A percentile compares a stretch with the other conserved stretches of the same genome.
phyloP scores from a whole-genome alignment of 2,888 invertebrate species.

The Drosophila kokeensis region DNA sequence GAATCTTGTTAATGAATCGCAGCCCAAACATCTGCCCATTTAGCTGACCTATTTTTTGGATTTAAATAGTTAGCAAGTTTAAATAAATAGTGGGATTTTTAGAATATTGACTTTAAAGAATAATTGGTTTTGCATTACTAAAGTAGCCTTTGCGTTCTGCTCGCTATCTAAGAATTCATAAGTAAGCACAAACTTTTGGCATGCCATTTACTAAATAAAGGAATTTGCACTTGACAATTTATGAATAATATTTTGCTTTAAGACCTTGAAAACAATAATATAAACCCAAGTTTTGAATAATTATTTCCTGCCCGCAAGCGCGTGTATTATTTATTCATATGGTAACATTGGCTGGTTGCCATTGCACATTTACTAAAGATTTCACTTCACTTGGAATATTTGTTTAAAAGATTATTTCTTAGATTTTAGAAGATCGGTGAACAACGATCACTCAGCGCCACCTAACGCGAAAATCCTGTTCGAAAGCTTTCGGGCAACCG shows the following conservation, averaged over 20 bases:
- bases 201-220: slow-evolving; percentile 3
- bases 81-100: slow-evolving; percentile 18
- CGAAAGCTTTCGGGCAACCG: slow-evolving; percentile 55
- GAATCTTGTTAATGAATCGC: slow-evolving; percentile 27
- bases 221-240: slow-evolving; percentile 14
- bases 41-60: slow-evolving; percentile 49
- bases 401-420: neutral
- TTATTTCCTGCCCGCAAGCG: slow-evolving; percentile 26
- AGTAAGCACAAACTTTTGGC: neutral
- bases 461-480: slow-evolving; percentile 37
- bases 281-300: slow-evolving; percentile 43
- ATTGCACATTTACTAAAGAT: neutral
- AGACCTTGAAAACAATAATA: slow-evolving; percentile 32
- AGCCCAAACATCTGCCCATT: slow-evolving; percentile 45
- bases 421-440: slow-evolving; percentile 4
- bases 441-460: slow-evolving; percentile 55
- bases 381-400: neutral
- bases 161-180: neutral
- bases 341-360: slow-evolving; percentile 17
- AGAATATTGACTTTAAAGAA: neutral
- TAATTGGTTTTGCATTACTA: neutral
- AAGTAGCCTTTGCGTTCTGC: neutral
- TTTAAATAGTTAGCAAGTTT: slow-evolving; percentile 13
- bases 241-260: slow-evolving; percentile 15
- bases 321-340: slow-evolving; percentile 23